phyloP scores from a whole-genome alignment of 1,140 invertebrate species.

The Scaptomyza pallida region DNA sequence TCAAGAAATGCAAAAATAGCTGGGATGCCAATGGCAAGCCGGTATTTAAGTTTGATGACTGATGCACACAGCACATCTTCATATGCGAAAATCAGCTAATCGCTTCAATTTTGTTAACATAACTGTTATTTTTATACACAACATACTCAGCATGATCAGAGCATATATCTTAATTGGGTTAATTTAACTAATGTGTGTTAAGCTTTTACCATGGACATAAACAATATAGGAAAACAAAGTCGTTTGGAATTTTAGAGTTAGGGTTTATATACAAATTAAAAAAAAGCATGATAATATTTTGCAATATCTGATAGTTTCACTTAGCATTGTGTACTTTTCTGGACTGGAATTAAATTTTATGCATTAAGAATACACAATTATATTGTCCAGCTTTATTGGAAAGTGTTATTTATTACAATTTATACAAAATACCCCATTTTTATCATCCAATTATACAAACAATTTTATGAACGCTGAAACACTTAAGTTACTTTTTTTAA shows the following conservation, averaged over 20 bases:
- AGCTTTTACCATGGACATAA: background rate
- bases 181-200: conserved; percentile 18
- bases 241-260: background rate
- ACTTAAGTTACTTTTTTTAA: too few relatives aligned
- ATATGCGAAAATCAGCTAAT: background rate
- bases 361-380: too few relatives aligned
- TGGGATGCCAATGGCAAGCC: conserved; percentile 87
- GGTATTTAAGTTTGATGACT: conserved; percentile 84
- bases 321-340: too few relatives aligned
- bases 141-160: conserved; percentile 48
- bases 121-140: background rate
- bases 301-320: too few relatives aligned
- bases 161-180: conserved; percentile 6
- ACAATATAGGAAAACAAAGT: conserved; percentile 2
- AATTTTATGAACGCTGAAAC: too few relatives aligned
- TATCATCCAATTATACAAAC: too few relatives aligned
- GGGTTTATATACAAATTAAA: background rate
- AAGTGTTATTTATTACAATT: too few relatives aligned
- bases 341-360: too few relatives aligned
- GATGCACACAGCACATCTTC: conserved; percentile 16
- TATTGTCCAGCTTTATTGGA: too few relatives aligned
- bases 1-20: conserved; percentile 90
- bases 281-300: too few relatives aligned
- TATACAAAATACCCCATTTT: too few relatives aligned
- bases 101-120: conserved; percentile 7